Evolutionary conservation across 2,888 invertebrate genomes (phyloP), one percentile per base, ranked within the genome.

Genomic region (Macropis europaea): DNA sequence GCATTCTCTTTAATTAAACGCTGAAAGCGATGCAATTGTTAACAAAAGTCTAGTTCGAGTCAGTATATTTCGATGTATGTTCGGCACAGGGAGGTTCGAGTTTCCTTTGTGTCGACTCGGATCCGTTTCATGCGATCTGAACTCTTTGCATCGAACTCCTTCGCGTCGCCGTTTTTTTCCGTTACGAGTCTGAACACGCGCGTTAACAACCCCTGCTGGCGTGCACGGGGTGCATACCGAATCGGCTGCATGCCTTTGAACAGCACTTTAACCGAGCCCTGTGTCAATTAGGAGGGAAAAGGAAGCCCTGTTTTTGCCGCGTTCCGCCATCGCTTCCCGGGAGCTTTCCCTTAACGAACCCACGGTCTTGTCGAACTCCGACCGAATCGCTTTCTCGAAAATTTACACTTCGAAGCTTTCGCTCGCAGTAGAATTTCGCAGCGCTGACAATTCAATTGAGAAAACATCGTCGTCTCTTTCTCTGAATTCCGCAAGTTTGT

Each of bases 261-360:
- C 60, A 30, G 34, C 64, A 69, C 60, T 64, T 71, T 60, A 36
- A 50, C 5, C 56, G 43, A 48, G 47, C 36, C 53, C 59, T 11
- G 17, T 59, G 73, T 73, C 76, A 77, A 77, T 77, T 77, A 76
- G 53, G 50, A 38, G 47, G 15, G 64, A 66, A 68, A 45, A 50
- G 50, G 54, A 54, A 38, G 30, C 50, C 19, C 15, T 56, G 24
- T 38, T 40, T 43, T 40, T 43, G 22, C 42, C 5, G 17, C 11
- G 32, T 34, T 47, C 28, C 2, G 7, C 48, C 30, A 3, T 17
- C 17, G 13, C 13, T 15, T 9, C 3, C 6, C 48, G 26, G 24
- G 6, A 11, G 13, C 24, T 50, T 56, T 63, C 28, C 34, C n/a
- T 34, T 34, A 36, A 63, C 48, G 34, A 63, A 30, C 24, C 5